Evolutionary conservation across 2,888 invertebrate species (phyloP), one percentile per base, ranked within the genome.

Genomic region (Exocentrus adspersus): DNA sequence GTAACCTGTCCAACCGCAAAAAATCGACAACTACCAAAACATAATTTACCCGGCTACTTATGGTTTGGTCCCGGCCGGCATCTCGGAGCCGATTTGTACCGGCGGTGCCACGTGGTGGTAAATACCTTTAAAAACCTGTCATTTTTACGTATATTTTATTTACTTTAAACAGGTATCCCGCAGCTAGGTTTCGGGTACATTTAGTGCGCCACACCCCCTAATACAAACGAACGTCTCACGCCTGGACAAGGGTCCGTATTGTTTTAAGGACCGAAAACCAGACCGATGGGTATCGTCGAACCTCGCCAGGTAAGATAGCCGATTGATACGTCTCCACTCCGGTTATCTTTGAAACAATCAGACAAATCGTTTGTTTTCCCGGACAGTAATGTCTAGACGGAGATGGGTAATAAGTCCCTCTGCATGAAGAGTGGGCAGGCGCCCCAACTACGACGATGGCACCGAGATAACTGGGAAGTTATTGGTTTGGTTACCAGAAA

Each of bases 241-340:
- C 62, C 65, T 56, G 54, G 48, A 63, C 66, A 52, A 64, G 67
- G 67, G 66, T 64, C 60, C 21, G 60, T 53, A 67, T 67, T 67
- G 67, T 67, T 65, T 67, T 65, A 67, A 67, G 62, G 62, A 56
- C 52, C 45, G 54, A n/a, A 54, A 62, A 56, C 50, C 43, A 19
- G 48, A 42, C 54, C 56, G 56, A 62, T 50, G 21, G 48, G 30
- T 62, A 62, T 56, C 42, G 56, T 10, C 12, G 43, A 50, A 50
- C 30, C 52, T 46, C 30, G 45, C 24, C 67, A 69, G 71, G 72
- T 68, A 73, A 67, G 70, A 71, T 72, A 71, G 66, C 61, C 72
- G 71, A 75, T 75, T 75, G 76, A 76, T 76, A 74, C 70, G 73
- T 76, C 71, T 75, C 68, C 69, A 69, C 70, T 65, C 70, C 45